Evolutionary conservation across 2,888 invertebrate species (phyloP), one percentile per base, ranked within the genome.

Genomic region (Candidula unifasciata): DNA sequence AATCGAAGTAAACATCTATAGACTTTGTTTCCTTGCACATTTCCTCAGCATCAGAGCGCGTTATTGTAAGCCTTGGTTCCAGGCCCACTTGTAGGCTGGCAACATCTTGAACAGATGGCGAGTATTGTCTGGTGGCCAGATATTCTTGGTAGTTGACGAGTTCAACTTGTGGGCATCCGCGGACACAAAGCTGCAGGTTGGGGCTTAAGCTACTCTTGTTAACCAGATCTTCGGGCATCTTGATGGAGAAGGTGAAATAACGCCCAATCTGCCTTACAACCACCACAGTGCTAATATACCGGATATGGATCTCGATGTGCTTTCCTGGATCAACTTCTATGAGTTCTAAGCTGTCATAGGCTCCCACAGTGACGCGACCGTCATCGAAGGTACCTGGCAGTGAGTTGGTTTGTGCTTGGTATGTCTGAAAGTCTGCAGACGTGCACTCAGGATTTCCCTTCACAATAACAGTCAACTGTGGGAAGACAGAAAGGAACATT

Each of bases 1-100:
- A 94, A 91, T 95, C 95, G 87, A 95, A 94, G 91, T 95, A 95
- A 88, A 94, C 94, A 89, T 95, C 95, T 54, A 94, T 94, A 54
- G 94, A 89, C 85, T 94, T 92, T 37, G 92, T 91, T 27, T 92
- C 89, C 21, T 92, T 90, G 87, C 95, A 95, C 66, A 92, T 88
- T 13, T 91, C 90, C 86, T 91, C 89, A 0, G 94, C 94, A 37
- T 93, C 89, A 30, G 90, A 89, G 16, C 91, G 89, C 2, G 91
- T 81, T 88, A 93, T 91, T n/a, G 71, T 69, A 27, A 78, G 84
- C 24, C 69, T 84, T 18, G 66, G 37, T 24, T 64, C 69, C 0
- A 33, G 33, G n/a, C 52, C 64, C 24, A 37, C 64, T 30, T 81
- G 77, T 0, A 60, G 16, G 18, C 30, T 54, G 6, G 76, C 44